phyloP scores from a whole-genome alignment of 2,888 invertebrate genomes.

The Drosophila colorata region DNA sequence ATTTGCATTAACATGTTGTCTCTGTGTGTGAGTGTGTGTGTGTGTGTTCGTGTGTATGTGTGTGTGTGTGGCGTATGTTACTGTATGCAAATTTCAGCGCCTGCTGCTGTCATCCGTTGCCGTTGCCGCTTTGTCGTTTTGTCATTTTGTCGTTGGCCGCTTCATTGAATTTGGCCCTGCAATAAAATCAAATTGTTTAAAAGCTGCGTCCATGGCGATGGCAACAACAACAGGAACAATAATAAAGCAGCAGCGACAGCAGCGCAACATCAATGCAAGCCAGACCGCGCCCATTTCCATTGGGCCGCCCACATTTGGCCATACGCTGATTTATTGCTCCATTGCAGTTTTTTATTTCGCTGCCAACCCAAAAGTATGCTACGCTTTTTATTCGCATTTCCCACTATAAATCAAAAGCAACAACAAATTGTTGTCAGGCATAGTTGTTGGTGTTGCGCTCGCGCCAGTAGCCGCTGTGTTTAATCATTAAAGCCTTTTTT shows the following conservation, averaged over 20 bases:
- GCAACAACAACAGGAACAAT: slow-evolving; percentile 10
- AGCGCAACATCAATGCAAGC: slow-evolving; percentile 36
- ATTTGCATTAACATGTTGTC: slow-evolving; percentile 77
- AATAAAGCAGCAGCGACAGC: slow-evolving; percentile 6
- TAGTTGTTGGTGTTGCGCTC: slow-evolving; percentile 27
- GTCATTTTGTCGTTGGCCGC: slow-evolving; percentile 69
- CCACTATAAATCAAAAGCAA: slow-evolving; percentile 77
- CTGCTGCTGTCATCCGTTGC: slow-evolving; percentile 69
- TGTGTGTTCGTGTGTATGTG: not conserved
- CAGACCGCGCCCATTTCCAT: slow-evolving; percentile 50
- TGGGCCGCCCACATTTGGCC: slow-evolving; percentile 62
- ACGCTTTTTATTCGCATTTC: slow-evolving; percentile 58
- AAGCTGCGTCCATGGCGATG: slow-evolving; percentile 49
- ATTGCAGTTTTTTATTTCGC: slow-evolving; percentile 39
- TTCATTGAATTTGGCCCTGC: slow-evolving; percentile 77
- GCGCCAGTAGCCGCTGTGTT: slow-evolving; percentile 51
- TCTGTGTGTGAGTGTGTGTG: slow-evolving; percentile 45
- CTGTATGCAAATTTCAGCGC: slow-evolving; percentile 74
- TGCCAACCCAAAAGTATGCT: slow-evolving; percentile 66
- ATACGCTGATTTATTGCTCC: slow-evolving; percentile 73
- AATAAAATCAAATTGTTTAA: slow-evolving; percentile 78
- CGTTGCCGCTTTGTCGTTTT: slow-evolving; percentile 45
- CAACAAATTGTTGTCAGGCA: slow-evolving; percentile 54
- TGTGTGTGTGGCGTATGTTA: slow-evolving; percentile 58
- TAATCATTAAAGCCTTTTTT: slow-evolving; percentile 67